Evolutionary conservation across 2,888 invertebrate genomes (phyloP).

Genomic region (Leptura quadrifasciata): DNA sequence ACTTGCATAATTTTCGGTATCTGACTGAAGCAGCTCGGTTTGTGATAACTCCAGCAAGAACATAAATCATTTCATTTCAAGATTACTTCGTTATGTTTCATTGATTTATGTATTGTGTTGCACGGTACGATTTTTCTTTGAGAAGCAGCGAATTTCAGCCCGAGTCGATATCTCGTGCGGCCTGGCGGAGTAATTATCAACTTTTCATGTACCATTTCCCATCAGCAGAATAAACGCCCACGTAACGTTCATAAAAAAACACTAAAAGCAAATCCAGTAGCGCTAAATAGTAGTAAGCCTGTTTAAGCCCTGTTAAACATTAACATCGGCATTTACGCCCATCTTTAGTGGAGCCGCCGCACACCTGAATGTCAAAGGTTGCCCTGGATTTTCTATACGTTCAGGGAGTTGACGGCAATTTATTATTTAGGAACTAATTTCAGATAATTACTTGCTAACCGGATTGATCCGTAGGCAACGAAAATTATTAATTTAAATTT

Average conservation of each 20-base stretch:
- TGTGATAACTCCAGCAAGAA: no score
- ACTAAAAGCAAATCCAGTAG: not conserved
- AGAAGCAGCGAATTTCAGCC: no score
- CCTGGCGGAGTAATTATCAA: no score
- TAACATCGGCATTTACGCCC: not conserved
- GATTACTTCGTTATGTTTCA: no score
- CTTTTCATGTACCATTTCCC: not conserved
- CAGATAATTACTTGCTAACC: conserved; percentile 24
- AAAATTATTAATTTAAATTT: conserved; percentile 13
- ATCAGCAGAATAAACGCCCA: not conserved
- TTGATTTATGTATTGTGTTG: no score
- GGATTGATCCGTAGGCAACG: not conserved
- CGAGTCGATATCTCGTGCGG: no score
- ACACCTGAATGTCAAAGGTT: conserved; percentile 20
- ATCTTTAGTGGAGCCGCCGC: not conserved
- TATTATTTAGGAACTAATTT: conserved; percentile 32
- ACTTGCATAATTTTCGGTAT: no score
- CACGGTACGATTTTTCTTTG: no score
- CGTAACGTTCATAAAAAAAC: not conserved
- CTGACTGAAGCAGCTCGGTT: no score
- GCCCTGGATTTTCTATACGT: not conserved
- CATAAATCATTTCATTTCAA: no score
- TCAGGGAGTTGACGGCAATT: conserved; percentile 20
- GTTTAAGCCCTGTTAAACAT: not conserved
- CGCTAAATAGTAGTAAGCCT: conserved; percentile 2